Evolutionary conservation across 1,140 invertebrate species (phyloP), one percentile per base, ranked within the genome.

Genomic region (Cydia fagiglandana): DNA sequence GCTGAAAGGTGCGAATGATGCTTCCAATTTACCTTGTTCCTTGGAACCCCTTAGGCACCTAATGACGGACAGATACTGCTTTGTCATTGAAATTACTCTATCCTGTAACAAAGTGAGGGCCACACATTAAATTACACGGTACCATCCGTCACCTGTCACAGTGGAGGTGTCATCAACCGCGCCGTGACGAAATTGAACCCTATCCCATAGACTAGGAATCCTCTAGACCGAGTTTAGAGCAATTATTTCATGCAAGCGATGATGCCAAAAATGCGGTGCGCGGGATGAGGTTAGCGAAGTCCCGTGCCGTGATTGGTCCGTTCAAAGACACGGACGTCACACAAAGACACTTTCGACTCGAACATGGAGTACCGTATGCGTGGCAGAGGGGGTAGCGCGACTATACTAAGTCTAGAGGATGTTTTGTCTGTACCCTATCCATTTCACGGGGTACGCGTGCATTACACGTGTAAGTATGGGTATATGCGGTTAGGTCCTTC

Each of bases 71-170:
- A 41, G 66, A 17, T 45, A 68, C 61, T 64, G 30, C 64, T 70
- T 70, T 70, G 66, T 70, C 66, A 70, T 70, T 70, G 66, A 70
- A 70, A 70, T 70, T 70, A 70, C 66, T 70, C 30, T 38, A 41
- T 70, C 38, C 38, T 70, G 66, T 70, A 70, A 70, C 66, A 70
- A 70, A 70, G 66, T 70, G 66, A 70, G 66, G 66, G 34, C 30
- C 38, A 41, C 66, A 41, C 66, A 70, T 70, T 70, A 70, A 70
- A 70, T 70, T 70, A 70, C 66, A 41, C 66, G 34, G 7, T 70
- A 30, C 66, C n/a, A 70, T 70, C 34, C 66, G 66, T 70, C 66
- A 70, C 66, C 34, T 41, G 66, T 70, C 66, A 68, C 64, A 17
- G 66, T 17, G n/a, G 66, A 70, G 30, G 66, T 68, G 64, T 68